A percentile compares a stretch with the other conserved stretches of the same genome.
Conservation (phyloP, 2,888 invertebrate species). For the Cephus nigrinus region DNA sequence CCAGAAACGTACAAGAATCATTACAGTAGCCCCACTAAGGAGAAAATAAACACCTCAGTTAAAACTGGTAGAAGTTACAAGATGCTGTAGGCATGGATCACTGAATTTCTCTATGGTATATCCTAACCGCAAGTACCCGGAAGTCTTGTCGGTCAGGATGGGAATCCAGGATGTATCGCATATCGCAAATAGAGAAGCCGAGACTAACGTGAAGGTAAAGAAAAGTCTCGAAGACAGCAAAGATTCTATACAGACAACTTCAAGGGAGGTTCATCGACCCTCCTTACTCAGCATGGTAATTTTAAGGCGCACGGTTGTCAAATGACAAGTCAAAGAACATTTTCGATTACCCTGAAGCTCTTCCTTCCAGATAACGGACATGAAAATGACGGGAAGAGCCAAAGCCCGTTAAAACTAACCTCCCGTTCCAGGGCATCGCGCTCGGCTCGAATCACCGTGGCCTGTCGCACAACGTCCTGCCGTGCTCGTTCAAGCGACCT, state of each 20-base stretch:
- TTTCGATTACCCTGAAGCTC: neutral
- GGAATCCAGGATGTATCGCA: neutral
- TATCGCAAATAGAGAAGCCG: neutral
- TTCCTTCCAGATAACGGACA: neutral
- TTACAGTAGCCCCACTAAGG: too few species aligned
- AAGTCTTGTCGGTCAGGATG: neutral
- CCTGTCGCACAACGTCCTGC: constrained; percentile 71
- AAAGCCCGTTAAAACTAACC: constrained; percentile 56
- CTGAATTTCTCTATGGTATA: neutral
- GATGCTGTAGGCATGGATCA: neutral
- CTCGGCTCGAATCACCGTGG: constrained; percentile 71
- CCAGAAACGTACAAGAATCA: too few species aligned
- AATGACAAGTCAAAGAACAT: neutral
- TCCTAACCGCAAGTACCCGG: neutral
- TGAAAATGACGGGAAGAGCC: neutral
- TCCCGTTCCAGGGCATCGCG: constrained; percentile 71
- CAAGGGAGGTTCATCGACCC: neutral
- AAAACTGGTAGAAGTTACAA: neutral
- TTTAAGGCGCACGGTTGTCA: neutral
- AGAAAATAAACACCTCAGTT: too few species aligned
- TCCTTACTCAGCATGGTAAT: neutral
- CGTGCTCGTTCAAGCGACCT: constrained; percentile 70
- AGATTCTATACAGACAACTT: neutral
- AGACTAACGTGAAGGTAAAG: neutral
- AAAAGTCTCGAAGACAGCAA: neutral